These are phyloP conservation scores for Sus scrofa DNA, from an alignment of 2,113 vertebrate genomes.

Conservation along the genomic window DNA sequence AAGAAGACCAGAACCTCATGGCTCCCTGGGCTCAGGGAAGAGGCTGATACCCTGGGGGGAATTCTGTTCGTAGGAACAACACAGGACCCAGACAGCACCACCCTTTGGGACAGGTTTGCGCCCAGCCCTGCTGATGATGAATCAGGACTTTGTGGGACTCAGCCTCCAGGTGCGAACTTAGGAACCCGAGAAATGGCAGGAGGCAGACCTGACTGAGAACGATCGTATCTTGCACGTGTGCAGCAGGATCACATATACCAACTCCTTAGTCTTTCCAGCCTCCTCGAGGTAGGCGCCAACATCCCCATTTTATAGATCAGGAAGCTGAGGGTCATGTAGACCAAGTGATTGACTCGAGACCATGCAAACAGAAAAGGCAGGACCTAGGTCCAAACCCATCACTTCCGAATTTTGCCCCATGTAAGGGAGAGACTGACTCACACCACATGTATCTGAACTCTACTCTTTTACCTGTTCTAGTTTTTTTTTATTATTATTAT, in stretches of 20 bases:
- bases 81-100: rapidly evolving
- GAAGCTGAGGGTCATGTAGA: background rate
- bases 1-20: background rate
- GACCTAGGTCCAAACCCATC: background rate
- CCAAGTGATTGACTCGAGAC: background rate
- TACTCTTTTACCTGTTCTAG: rapidly evolving
- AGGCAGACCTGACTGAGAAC: too few relatives aligned
- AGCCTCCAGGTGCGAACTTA: background rate
- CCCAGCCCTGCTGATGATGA: background rate
- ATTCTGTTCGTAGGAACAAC: background rate
- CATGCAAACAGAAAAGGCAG: background rate
- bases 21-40: too few relatives aligned
- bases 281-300: background rate
- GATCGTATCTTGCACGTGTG: rapidly evolving
- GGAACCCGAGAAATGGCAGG: background rate
- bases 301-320: background rate
- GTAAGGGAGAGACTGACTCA: background rate
- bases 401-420: background rate
- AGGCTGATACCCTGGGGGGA: background rate
- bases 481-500: too few relatives aligned
- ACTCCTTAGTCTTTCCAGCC: background rate
- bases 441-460: rapidly evolving
- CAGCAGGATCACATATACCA: rapidly evolving
- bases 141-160: background rate
- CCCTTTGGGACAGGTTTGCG: rapidly evolving